Evolutionary conservation across 2,797 vertebrate genomes (phyloP).

Genomic region (Mallotus villosus): DNA sequence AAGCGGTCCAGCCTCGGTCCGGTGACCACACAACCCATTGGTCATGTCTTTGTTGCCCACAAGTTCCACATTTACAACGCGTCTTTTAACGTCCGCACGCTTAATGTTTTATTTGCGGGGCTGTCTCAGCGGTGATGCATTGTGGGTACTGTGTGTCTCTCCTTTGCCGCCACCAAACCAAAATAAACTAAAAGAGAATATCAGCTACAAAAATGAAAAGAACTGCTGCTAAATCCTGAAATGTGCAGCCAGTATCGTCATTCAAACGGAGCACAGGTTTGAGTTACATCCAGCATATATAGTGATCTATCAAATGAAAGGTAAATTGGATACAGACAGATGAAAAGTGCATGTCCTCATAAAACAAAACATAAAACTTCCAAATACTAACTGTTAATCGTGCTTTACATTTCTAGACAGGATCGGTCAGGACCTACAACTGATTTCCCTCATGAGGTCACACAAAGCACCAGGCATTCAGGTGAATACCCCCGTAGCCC

Average conservation of each 20-base stretch:
- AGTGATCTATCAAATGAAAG: conserved; percentile 9
- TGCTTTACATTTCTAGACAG: conserved; percentile 1
- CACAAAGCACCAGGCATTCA: conserved; percentile 22
- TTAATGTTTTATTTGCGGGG: background rate
- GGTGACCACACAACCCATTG: conserved; percentile 14
- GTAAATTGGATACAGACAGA: conserved; percentile 20
- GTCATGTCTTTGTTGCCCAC: background rate
- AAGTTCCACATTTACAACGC: background rate
- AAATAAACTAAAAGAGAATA: background rate
- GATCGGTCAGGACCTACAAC: background rate
- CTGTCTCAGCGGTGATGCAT: background rate
- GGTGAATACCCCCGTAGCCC: conserved; percentile 27
- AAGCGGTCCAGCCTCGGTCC: conserved; percentile 10
- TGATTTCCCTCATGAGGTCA: background rate
- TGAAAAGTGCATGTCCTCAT: conserved; percentile 13
- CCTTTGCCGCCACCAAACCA: conserved; percentile 3
- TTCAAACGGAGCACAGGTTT: background rate
- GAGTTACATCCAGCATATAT: conserved; percentile 23
- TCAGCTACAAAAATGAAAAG: background rate
- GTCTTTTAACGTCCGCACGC: background rate
- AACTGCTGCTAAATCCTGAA: conserved; percentile 14
- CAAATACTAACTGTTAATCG: background rate
- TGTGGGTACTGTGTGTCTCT: background rate
- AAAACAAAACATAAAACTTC: conserved; percentile 6
- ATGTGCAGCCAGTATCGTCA: conserved; percentile 13